Percentiles rank a stretch among this genome's conserved stretches.
Conservation (phyloP, 2,113 vertebrate species). For the Phylloscopus whistleri region DNA sequence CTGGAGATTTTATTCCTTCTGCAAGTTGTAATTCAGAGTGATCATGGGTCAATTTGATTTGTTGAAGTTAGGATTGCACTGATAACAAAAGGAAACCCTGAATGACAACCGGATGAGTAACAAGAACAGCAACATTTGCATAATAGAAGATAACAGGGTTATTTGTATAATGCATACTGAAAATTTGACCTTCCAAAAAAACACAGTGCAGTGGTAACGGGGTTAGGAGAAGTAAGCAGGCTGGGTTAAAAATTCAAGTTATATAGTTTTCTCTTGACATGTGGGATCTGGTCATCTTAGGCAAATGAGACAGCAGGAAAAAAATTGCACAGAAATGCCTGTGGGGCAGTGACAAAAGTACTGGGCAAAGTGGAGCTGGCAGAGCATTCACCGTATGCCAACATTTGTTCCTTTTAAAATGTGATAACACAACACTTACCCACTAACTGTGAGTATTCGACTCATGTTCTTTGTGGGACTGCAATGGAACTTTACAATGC, state of each 20-base stretch:
- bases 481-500: neutral
- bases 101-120: neutral
- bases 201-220: fast-evolving
- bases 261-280: neutral
- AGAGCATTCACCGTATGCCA: neutral
- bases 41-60: neutral
- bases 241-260: neutral
- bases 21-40: neutral
- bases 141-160: neutral
- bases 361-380: neutral
- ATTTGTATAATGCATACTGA: neutral
- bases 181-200: neutral
- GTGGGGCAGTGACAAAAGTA: neutral
- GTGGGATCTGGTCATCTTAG: neutral
- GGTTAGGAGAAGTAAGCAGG: neutral
- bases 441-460: neutral
- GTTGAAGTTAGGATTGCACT: neutral
- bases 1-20: neutral
- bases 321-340: neutral
- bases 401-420: conserved; percentile 9
- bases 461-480: conserved; percentile 29
- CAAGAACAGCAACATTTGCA: neutral
- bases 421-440: neutral
- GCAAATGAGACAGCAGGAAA: neutral
- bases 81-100: neutral